Conservation (phyloP, 2,797 vertebrate genomes). For the Thaleichthys pacificus region DNA sequence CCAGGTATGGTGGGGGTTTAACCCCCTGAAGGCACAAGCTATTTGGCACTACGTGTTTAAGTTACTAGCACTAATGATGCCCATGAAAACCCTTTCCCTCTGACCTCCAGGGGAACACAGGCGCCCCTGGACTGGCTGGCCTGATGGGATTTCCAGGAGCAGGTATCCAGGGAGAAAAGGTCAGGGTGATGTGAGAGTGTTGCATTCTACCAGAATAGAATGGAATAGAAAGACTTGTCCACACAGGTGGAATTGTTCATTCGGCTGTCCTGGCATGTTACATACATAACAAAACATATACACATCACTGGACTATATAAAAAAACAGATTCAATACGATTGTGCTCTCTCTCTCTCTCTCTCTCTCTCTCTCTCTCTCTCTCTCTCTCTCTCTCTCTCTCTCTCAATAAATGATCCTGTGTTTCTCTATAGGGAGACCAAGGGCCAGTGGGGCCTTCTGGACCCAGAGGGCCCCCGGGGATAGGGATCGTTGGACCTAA, state of each 20-base stretch:
- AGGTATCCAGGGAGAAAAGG: constrained; percentile 82
- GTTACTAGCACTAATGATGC: constrained; percentile 7
- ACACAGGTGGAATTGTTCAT: not conserved
- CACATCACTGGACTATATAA: not conserved
- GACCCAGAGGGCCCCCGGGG: constrained; percentile 71
- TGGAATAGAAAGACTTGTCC: too few species aligned
- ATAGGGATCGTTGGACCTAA: constrained; percentile 69
- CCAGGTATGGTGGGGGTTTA: constrained; percentile 71
- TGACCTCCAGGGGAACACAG: constrained; percentile 75
- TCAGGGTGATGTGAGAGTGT: constrained; percentile 31
- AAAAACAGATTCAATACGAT: not conserved
- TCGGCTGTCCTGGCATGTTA: too few species aligned
- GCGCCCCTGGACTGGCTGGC: constrained; percentile 76
- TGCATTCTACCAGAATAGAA: not conserved
- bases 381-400: not conserved
- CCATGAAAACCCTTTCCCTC: constrained; percentile 3
- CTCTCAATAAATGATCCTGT: not conserved
- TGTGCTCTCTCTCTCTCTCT: not conserved
- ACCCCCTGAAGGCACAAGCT: not conserved
- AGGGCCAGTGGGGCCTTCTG: constrained; percentile 66
- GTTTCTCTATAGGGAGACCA: constrained; percentile 63
- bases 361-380: not conserved
- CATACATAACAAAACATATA: not conserved
- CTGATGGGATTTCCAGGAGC: constrained; percentile 75
- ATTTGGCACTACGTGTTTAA: constrained; percentile 4